A percentile compares a stretch with the other conserved stretches of the same genome.
phyloP scores from a whole-genome alignment of 1,140 invertebrate species.

The Ephestia elutella region DNA sequence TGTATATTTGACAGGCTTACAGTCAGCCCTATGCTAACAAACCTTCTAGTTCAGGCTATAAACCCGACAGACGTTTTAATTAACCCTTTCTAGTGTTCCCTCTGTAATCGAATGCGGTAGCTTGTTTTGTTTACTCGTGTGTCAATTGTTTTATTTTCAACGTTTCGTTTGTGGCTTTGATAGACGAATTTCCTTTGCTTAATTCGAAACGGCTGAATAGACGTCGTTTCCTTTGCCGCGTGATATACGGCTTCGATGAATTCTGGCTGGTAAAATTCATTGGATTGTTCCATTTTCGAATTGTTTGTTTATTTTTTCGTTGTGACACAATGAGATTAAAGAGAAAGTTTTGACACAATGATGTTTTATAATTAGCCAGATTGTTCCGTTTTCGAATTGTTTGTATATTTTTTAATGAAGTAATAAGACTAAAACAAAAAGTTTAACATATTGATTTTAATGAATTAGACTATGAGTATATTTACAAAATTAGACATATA shows the following conservation, averaged over 20 bases:
- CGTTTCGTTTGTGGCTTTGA: background rate
- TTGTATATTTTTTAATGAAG: background rate
- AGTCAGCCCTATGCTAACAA: background rate
- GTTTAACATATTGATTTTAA: too few relatives aligned
- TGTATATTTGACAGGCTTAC: too few relatives aligned
- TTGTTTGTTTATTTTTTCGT: background rate
- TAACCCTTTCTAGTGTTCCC: slow-evolving; percentile 29
- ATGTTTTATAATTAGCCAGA: too few relatives aligned
- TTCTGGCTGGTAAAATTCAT: background rate
- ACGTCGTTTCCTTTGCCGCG: background rate
- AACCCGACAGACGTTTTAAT: slow-evolving; percentile 35
- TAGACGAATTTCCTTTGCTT: background rate
- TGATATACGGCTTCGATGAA: background rate
- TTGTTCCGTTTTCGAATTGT: background rate
- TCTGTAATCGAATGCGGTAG: slow-evolving; percentile 18
- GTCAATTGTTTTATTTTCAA: background rate
- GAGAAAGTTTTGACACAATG: too few relatives aligned
- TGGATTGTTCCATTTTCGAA: background rate
- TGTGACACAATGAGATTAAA: too few relatives aligned
- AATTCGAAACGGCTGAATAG: background rate
- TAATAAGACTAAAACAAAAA: too few relatives aligned
- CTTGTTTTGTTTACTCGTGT: background rate
- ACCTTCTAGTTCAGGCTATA: slow-evolving; percentile 19
- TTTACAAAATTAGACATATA: too few relatives aligned
- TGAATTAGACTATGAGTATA: too few relatives aligned